A percentile compares a stretch with the other conserved stretches of the same genome.
These are phyloP conservation scores for Xiphophorus maculatus DNA, from an alignment of 2,113 vertebrate species.

Conservation along the genomic window DNA sequence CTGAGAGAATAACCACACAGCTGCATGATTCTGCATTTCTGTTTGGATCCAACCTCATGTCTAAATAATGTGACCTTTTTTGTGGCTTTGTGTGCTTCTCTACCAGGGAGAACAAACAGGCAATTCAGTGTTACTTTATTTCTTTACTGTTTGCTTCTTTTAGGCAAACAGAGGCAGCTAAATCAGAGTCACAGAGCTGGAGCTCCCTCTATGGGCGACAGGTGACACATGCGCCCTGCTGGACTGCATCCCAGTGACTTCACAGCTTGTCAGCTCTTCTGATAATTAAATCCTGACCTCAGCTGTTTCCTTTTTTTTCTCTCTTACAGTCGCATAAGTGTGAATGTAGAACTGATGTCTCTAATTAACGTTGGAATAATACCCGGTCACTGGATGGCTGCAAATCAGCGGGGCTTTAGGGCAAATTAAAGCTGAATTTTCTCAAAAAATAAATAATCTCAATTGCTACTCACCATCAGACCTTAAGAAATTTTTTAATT, in stretches of 20 bases:
- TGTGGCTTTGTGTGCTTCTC: not conserved
- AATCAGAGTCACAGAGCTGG: constrained; percentile 29
- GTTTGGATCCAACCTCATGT: constrained; percentile 9
- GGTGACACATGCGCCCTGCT: not conserved
- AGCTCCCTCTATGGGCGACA: constrained; percentile 68
- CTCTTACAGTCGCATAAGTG: not conserved
- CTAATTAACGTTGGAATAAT: not conserved
- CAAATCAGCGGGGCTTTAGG: not conserved
- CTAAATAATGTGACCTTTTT: constrained; percentile 26
- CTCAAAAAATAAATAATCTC: not conserved
- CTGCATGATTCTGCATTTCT: constrained; percentile 6
- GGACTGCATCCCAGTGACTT: not conserved
- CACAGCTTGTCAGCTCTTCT: constrained; percentile 4
- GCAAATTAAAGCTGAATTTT: constrained; percentile 10
- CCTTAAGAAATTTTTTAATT: not conserved
- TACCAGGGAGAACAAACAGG: constrained; percentile 11
- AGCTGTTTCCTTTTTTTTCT: constrained; percentile 10
- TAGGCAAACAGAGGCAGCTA: constrained; percentile 14
- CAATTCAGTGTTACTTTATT: constrained; percentile 15
- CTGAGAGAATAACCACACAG: constrained; percentile 7
- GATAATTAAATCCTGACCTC: constrained; percentile 16
- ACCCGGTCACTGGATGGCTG: not conserved
- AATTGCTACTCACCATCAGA: not conserved
- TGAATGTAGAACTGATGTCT: not conserved
- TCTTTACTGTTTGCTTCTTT: constrained; percentile 20